These are phyloP conservation scores for Leuciscus waleckii DNA, from an alignment of 2,797 vertebrate genomes.

Conservation along the genomic window DNA sequence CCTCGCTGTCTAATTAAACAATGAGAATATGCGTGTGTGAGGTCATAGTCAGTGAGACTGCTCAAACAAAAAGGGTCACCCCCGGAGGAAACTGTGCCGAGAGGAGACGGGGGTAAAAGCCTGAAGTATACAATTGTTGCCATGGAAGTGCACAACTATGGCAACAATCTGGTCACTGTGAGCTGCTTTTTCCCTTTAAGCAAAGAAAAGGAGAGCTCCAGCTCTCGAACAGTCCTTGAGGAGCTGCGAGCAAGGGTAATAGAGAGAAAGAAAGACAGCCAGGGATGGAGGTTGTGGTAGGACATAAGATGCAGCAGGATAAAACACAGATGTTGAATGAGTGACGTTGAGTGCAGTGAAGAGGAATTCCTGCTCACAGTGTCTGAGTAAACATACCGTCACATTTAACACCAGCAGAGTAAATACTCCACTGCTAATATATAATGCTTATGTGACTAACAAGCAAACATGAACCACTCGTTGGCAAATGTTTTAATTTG, in stretches of 20 bases:
- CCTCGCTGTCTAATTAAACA: constrained; percentile 57
- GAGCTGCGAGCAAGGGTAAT: constrained; percentile 13
- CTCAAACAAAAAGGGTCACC: constrained; percentile 62
- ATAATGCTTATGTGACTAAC: not conserved
- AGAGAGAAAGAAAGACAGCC: constrained; percentile 2
- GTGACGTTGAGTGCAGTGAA: constrained; percentile 45
- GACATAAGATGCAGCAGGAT: constrained; percentile 17
- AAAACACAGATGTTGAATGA: constrained; percentile 45
- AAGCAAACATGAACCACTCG: not conserved
- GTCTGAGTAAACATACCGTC: constrained; percentile 47
- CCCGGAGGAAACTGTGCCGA: constrained; percentile 57
- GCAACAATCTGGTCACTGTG: constrained; percentile 57
- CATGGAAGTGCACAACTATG: constrained; percentile 65
- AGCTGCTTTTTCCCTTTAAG: constrained; percentile 60
- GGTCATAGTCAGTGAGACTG: constrained; percentile 60
- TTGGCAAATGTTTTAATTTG: not conserved
- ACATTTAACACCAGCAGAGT: constrained; percentile 21
- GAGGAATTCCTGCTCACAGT: constrained; percentile 53
- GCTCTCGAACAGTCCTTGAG: constrained; percentile 50
- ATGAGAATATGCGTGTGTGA: constrained; percentile 61
- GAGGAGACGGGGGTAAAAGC: constrained; percentile 57
- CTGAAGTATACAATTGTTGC: constrained; percentile 61
- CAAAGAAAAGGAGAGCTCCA: constrained; percentile 46
- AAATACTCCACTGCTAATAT: not conserved
- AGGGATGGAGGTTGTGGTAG: constrained; percentile 4